Conservation (phyloP, 2,888 invertebrate species). For the Portevinia maculata region DNA sequence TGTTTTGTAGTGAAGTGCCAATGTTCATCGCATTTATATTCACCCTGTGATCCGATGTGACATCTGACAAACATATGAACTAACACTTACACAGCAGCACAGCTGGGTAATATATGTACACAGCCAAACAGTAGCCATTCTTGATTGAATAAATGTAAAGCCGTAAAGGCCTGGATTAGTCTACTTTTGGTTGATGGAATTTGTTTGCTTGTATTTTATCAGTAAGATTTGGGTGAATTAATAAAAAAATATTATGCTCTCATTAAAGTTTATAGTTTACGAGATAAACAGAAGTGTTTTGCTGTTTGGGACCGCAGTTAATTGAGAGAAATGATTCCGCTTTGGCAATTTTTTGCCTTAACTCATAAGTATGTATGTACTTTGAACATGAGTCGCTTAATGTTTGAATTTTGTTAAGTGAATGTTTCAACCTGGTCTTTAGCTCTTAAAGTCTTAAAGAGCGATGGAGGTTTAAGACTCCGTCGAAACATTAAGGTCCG, state of each 20-base stretch:
- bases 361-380: too few relatives aligned
- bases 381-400: too few relatives aligned
- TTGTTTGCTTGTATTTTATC: background rate
- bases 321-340: too few relatives aligned
- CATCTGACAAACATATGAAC: too few relatives aligned
- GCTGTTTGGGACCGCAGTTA: too few relatives aligned
- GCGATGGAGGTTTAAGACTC: too few relatives aligned
- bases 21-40: constrained; percentile 25
- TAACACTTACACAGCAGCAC: too few relatives aligned
- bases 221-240: background rate
- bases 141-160: background rate
- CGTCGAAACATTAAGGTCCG: too few relatives aligned
- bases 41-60: background rate
- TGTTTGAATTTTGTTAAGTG: too few relatives aligned
- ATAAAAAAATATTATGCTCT: background rate
- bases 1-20: background rate
- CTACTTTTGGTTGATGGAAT: background rate
- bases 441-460: too few relatives aligned
- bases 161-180: background rate
- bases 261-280: constrained; percentile 2
- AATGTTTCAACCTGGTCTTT: too few relatives aligned
- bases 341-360: background rate
- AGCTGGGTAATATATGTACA: background rate
- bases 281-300: background rate
- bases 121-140: background rate